Base-by-base conservation (phyloP, 2,113 vertebrate species). In the Narcine bancroftii region DNA sequence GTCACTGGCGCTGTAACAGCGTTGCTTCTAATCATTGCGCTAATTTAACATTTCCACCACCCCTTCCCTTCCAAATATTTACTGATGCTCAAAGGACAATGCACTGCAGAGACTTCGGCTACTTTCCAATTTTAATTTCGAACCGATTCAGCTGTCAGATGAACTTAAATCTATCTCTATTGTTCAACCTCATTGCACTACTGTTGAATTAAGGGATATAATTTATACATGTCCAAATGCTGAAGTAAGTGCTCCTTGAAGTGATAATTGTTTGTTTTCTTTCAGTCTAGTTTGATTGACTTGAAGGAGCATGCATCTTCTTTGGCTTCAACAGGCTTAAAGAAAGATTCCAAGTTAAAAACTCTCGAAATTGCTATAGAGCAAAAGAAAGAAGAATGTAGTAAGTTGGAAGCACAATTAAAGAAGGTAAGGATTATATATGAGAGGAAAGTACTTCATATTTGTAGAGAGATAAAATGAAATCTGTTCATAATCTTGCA, bases 321-420 rank as follows among this genome's bases (percentile, higher is more conserved):
- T 66, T 94, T 99, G 95, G 99, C 99, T 75, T 99, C 99, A 47
- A 97, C 98, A 56, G 97, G 98, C 92, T 96, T 99, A 93, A 99
- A 99, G 96, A 98, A 97, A 94, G 99, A 99, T 94, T 99, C 99
- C 94, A 99, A 99, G 95, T 97, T 99, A 95, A 99, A 99, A 94
- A 97, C 98, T 92, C 96, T 99, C 95, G 99, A 99, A 97, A 99
- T 99, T 93, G 98, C 98, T 94, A 99, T 99, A 50, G 99, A 99
- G 95, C 99, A 99, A 96, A 99, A 99, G 96, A 99, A 99, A 95
- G 99, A 99, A 94, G 99, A 99, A 95, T 99, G 98, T 95, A 99
- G 96, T 97, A 99, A 99, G 96, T 96, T 99, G 96, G 98, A 99
- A 96, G 98, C 98, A 72, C 99, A 99, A 96, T 96, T 99, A 93